Evolutionary conservation across 1,140 invertebrate genomes (phyloP).

Genomic region (Sminthurinus signatus): DNA sequence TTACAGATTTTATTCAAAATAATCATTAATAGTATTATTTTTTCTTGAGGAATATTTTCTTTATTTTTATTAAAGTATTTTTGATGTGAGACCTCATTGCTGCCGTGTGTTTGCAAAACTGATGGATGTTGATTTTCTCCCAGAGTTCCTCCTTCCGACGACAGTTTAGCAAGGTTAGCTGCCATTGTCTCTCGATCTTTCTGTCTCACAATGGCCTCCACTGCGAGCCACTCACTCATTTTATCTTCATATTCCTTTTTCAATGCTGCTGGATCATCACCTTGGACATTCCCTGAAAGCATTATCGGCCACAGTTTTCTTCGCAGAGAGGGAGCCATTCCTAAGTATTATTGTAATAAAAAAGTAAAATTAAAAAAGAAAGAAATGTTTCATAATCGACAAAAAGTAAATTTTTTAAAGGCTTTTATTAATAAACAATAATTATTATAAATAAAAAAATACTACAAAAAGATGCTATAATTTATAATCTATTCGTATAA

Average conservation of each 20-base stretch:
- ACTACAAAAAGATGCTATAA: no score
- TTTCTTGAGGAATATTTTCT: no score
- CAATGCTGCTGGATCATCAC: constrained; percentile 61
- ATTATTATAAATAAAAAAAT: no score
- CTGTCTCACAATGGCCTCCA: constrained; percentile 84
- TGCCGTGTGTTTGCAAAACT: constrained; percentile 46
- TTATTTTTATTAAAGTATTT: no score
- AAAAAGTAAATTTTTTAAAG: no score
- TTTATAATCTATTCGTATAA: no score
- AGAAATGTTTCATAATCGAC: no score
- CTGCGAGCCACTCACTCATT: constrained; percentile 89
- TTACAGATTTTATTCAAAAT: no score
- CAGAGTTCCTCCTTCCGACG: constrained; percentile 51
- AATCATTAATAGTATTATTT: no score
- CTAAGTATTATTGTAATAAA: no score
- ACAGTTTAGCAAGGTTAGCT: constrained; percentile 55
- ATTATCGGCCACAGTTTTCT: constrained; percentile 87
- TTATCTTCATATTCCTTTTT: constrained; percentile 74
- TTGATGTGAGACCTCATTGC: constrained; percentile 55
- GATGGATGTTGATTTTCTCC: constrained; percentile 41
- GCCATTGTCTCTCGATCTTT: constrained; percentile 65
- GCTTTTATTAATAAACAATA: no score
- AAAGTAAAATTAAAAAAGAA: no score
- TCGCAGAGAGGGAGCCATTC: constrained; percentile 68
- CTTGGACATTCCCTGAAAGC: constrained; percentile 62